Percentiles rank a stretch among this genome's conserved stretches.
Evolutionary conservation across 2,888 invertebrate species (phyloP).

Genomic region (Eupithecia subumbrata): DNA sequence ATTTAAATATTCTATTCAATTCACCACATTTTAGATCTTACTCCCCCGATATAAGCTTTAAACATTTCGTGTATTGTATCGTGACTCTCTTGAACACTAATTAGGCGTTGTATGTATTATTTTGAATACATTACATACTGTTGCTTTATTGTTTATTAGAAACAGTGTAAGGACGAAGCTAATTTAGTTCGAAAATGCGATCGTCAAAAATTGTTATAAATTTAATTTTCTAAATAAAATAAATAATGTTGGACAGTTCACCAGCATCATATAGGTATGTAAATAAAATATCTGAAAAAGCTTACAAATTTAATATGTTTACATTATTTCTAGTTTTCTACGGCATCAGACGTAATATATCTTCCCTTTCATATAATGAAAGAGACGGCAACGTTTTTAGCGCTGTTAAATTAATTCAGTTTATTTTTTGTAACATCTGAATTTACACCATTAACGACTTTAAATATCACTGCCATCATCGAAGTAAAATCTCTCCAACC

Average conservation of each 20-base stretch:
- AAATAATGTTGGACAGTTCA: no score
- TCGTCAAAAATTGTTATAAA: not conserved
- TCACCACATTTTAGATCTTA: slow-evolving; percentile 27
- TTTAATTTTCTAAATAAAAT: no score
- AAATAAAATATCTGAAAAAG: no score
- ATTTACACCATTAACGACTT: no score
- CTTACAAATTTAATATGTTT: no score
- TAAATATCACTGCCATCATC: not conserved
- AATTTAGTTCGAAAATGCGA: not conserved
- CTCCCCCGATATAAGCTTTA: slow-evolving; percentile 32
- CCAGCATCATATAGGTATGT: no score
- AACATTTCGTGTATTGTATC: slow-evolving; percentile 20
- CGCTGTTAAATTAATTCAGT: no score
- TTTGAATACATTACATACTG: slow-evolving; percentile 1
- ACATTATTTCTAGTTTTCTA: no score
- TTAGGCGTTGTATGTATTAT: slow-evolving; percentile 26
- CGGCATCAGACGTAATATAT: no score
- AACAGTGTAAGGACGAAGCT: not conserved
- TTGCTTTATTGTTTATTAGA: slow-evolving; percentile 19
- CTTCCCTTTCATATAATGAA: no score
- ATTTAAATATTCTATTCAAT: slow-evolving; percentile 39
- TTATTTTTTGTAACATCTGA: no score
- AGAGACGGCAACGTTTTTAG: no score
- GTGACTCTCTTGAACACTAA: slow-evolving; percentile 41
- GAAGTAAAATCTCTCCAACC: not conserved